Conservation (phyloP, 1,140 invertebrate genomes). For the Rhyacophila brunnea region DNA sequence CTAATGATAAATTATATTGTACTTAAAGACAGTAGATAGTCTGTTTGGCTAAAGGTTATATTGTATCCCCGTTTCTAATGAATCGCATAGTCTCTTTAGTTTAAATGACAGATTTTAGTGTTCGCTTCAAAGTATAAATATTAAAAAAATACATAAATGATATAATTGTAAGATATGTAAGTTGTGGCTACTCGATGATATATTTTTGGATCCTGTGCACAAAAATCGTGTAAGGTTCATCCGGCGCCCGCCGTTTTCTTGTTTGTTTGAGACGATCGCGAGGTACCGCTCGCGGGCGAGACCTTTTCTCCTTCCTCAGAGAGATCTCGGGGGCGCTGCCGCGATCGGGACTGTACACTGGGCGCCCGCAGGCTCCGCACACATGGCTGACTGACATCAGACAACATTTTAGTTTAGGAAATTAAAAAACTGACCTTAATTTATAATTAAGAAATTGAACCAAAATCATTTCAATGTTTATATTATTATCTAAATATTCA, state of each 20-base stretch:
- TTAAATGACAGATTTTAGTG: constrained; percentile 29
- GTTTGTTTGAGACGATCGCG: too few relatives aligned
- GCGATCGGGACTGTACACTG: too few relatives aligned
- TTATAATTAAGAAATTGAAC: too few relatives aligned
- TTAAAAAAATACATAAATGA: constrained; percentile 28
- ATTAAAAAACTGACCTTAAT: too few relatives aligned
- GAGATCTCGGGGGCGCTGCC: too few relatives aligned
- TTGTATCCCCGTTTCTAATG: constrained; percentile 29
- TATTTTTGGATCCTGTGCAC: constrained; percentile 35
- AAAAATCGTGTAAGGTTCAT: constrained; percentile 12
- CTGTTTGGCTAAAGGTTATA: constrained; percentile 23
- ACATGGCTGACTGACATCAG: too few relatives aligned
- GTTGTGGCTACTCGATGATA: constrained; percentile 35
- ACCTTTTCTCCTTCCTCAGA: too few relatives aligned
- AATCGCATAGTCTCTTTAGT: constrained; percentile 33
- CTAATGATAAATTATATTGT: constrained; percentile 32
- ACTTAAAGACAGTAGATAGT: constrained; percentile 36
- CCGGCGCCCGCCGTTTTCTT: neutral
- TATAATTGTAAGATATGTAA: constrained; percentile 34
- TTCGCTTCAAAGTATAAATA: constrained; percentile 32
- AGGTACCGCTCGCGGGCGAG: too few relatives aligned
- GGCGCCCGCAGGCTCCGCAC: too few relatives aligned
- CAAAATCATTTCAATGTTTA: too few relatives aligned
- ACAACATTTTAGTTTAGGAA: too few relatives aligned
- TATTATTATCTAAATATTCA: too few relatives aligned